A percentile compares a stretch with the other conserved stretches of the same genome.
These are phyloP conservation scores for Acrossocheilus fasciatus DNA, from an alignment of 2,797 vertebrate species.

Conservation along the genomic window DNA sequence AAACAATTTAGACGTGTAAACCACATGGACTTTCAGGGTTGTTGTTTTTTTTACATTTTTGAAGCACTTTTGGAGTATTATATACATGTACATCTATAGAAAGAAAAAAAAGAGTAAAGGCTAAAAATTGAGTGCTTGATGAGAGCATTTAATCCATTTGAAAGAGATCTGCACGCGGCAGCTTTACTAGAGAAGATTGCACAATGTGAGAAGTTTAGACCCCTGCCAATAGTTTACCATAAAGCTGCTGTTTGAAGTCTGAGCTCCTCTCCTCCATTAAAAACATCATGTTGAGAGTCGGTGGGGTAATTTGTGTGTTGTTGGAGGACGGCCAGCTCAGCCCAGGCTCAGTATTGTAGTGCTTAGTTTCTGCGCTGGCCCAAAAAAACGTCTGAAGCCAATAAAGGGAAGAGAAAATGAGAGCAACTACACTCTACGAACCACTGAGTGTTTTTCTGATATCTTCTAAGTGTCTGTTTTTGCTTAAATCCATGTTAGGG, in stretches of 20 bases:
- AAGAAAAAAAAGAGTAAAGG: constrained; percentile 50
- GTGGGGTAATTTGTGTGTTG: constrained; percentile 70
- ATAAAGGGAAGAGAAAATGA: constrained; percentile 43
- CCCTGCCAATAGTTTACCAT: constrained; percentile 72
- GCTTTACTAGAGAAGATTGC: constrained; percentile 62
- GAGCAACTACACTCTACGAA: constrained; percentile 40
- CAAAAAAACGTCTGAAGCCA: constrained; percentile 61
- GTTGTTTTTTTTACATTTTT: not conserved
- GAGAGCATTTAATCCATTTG: constrained; percentile 59
- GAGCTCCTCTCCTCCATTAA: constrained; percentile 61
- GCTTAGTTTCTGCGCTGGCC: constrained; percentile 68
- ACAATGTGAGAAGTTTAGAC: constrained; percentile 69
- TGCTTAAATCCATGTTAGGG: constrained; percentile 24
- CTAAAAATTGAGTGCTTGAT: constrained; percentile 57
- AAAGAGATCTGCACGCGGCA: constrained; percentile 51
- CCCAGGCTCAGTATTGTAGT: constrained; percentile 68
- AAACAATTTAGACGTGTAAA: too few species aligned
- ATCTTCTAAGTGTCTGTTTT: constrained; percentile 42
- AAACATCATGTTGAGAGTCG: constrained; percentile 65
- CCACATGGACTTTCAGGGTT: not conserved
- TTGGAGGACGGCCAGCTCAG: constrained; percentile 67
- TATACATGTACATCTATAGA: not conserved
- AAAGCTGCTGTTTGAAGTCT: constrained; percentile 74
- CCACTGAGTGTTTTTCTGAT: constrained; percentile 24
- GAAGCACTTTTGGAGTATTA: not conserved